Base-by-base conservation (phyloP, 1,140 invertebrate genomes). In the Carcinoscorpius rotundicauda region DNA sequence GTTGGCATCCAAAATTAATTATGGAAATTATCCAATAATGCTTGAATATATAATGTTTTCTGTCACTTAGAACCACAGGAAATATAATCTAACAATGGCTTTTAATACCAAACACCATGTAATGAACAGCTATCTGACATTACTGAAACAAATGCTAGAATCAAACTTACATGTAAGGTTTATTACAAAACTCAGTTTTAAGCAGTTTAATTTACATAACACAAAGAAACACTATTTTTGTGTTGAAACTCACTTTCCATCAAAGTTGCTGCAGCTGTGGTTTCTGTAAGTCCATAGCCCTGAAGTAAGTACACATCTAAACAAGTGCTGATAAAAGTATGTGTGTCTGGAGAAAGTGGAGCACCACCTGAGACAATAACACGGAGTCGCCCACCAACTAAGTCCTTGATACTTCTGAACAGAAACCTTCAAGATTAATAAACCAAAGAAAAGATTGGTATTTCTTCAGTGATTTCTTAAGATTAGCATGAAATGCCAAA, bases 291-390 rank as follows among this genome's bases (percentile, higher is more conserved):
- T n/a, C 63, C 68, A 59, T 70, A 99, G 59, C 96, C 97, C 76
- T 96, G 93, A 60, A 91, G 84, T 49, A 98, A 84, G 58, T 87
- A 86, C 58, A 89, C 86, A 75, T 92, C 97, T 49, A 99, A 82
- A 75, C 93, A 96, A 64, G 91, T 85, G 75, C 94, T 88, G 70
- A 97, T 91, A 76, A 97, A 95, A 71, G 87, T 84, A 74, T 99
- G 95, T 6, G 95, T 98, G 73, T 97, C 93, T 3, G 91, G 84
- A n/a, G 91, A 91, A 0, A 99, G 80, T 48, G 95, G 95, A 52
- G 97, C 97, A 67, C 95, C 95, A 62, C 97, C 97, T 11, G 84
- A 85, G 64, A 98, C 83, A 75, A 98, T 87, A 62, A 93, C 78
- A 48, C 93, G 82, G 51, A 98, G 79, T 51, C 83, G 81, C 4